Conservation (phyloP, 2,797 vertebrate species). For the Acridotheres tristis region DNA sequence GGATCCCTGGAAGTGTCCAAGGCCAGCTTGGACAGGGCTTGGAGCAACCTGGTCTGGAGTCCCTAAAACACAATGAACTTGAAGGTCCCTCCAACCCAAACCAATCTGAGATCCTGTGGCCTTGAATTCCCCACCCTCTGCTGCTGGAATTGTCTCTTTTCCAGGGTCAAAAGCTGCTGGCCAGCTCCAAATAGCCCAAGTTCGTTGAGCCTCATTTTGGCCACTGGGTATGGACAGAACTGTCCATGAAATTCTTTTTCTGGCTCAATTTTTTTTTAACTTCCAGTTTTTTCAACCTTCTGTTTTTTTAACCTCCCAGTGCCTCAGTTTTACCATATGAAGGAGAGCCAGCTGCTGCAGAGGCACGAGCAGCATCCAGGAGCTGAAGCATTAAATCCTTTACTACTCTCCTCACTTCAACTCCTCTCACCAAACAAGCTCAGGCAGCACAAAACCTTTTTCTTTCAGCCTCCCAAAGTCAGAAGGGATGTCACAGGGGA, state of each 20-base stretch:
- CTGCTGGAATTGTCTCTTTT: neutral
- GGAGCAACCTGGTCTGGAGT: neutral
- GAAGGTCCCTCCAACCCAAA: neutral
- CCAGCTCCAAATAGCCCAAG: neutral
- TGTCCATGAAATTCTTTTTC: neutral
- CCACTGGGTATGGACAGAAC: neutral
- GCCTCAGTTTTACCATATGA: neutral
- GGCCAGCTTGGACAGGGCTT: rapidly evolving
- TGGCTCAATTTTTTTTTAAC: neutral
- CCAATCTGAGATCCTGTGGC: rapidly evolving
- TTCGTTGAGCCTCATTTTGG: neutral
- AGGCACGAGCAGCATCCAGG: neutral
- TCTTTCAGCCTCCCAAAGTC: neutral
- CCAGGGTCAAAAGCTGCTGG: neutral
- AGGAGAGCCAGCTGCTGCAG: neutral
- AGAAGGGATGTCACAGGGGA: neutral
- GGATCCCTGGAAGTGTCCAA: neutral
- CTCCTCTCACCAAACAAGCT: neutral
- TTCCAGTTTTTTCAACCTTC: neutral
- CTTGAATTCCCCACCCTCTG: neutral
- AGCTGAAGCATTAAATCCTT: neutral
- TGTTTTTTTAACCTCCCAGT: neutral
- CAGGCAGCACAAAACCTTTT: neutral
- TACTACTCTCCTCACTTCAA: neutral
- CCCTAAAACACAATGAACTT: rapidly evolving